Conservation (phyloP, 2,888 invertebrate genomes). For the Odontothrips loti region DNA sequence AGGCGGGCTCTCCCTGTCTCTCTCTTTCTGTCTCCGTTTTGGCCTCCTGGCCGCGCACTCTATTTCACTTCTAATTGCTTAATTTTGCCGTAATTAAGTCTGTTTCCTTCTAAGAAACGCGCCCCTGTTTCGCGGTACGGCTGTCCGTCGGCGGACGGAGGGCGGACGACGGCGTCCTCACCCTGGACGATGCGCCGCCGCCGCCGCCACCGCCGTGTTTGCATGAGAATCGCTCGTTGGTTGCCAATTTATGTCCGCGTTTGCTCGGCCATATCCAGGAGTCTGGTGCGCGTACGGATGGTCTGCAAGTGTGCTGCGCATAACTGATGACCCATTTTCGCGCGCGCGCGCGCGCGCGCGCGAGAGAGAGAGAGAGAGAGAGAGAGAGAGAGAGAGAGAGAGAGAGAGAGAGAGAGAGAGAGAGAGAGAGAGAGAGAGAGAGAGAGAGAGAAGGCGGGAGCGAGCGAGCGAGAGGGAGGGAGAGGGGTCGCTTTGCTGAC, state of each 20-base stretch:
- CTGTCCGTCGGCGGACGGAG: too few relatives aligned
- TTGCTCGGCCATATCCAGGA: too few relatives aligned
- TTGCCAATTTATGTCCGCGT: not conserved
- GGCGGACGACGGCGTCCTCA: too few relatives aligned
- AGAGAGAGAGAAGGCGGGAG: slow-evolving; percentile 34
- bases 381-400: slow-evolving; percentile 23
- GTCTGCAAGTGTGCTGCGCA: not conserved
- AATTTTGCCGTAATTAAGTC: slow-evolving; percentile 29
- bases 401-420: slow-evolving; percentile 33
- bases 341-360: not conserved
- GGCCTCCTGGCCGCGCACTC: slow-evolving; percentile 28
- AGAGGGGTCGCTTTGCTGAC: slow-evolving; percentile 34
- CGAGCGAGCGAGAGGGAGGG: slow-evolving; percentile 31
- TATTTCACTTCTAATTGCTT: not conserved
- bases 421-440: slow-evolving; percentile 32
- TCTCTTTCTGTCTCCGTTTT: slow-evolving; percentile 18
- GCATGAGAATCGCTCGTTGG: slow-evolving; percentile 22
- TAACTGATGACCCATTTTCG: slow-evolving; percentile 9
- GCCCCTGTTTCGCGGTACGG: not conserved
- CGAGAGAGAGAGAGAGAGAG: slow-evolving; percentile 12
- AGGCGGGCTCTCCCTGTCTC: not conserved
- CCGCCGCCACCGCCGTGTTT: not conserved
- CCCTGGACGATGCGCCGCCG: not conserved
- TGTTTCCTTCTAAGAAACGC: slow-evolving; percentile 30
- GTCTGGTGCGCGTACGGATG: not conserved